These are phyloP conservation scores for Nannoperca australis DNA, from an alignment of 2,797 vertebrate genomes.

Conservation along the genomic window DNA sequence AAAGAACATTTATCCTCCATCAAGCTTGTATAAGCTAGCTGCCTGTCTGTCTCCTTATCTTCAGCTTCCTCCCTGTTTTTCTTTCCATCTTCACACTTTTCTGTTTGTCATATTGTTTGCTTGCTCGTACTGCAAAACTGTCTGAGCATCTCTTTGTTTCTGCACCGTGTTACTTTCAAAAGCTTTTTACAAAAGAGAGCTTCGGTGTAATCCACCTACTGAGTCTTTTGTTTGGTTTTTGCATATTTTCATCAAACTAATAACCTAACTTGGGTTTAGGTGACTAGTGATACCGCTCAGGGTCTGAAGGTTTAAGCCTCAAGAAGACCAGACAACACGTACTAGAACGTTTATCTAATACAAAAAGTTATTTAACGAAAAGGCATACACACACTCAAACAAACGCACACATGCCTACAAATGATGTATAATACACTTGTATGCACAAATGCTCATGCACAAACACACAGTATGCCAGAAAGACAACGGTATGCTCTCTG, in stretches of 20 bases:
- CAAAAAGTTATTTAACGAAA: neutral
- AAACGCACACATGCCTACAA: constrained; percentile 3
- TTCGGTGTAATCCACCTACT: neutral
- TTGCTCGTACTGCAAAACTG: neutral
- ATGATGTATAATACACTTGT: neutral
- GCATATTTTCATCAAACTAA: neutral
- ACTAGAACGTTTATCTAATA: neutral
- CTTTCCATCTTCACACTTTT: constrained; percentile 1
- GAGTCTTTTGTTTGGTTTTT: constrained; percentile 13
- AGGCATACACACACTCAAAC: neutral
- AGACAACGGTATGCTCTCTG: constrained; percentile 5
- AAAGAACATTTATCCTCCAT: constrained; percentile 71
- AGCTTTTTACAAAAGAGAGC: neutral
- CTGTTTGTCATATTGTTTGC: neutral
- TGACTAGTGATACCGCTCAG: constrained; percentile 4
- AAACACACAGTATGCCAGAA: constrained; percentile 4
- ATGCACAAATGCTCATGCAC: neutral
- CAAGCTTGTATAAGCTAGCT: constrained; percentile 66
- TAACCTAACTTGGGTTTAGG: neutral
- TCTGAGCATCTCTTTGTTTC: constrained; percentile 12
- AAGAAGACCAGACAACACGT: neutral
- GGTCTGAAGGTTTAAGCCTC: neutral
- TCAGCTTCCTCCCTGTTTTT: constrained; percentile 36
- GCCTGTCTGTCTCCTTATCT: constrained; percentile 45
- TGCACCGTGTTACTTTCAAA: constrained; percentile 5